Conservation (phyloP, 2,113 vertebrate genomes). For the Ciconia stormi region DNA sequence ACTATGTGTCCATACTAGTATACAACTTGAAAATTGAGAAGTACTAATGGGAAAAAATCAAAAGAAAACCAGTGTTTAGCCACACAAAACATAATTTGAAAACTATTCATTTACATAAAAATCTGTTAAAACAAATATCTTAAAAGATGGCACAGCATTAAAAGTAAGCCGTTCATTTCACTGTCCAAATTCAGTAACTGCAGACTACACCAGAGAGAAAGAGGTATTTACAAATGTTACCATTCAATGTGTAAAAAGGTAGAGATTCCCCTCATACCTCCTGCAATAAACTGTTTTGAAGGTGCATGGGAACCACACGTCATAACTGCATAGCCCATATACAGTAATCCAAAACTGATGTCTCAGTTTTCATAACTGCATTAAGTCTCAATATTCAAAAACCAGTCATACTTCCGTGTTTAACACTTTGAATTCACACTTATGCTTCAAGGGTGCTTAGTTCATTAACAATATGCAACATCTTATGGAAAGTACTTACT, state of each 20-base stretch:
- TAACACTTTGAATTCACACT: background rate
- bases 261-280: background rate
- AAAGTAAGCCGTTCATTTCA: background rate
- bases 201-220: background rate
- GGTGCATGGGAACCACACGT: background rate
- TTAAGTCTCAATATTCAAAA: background rate
- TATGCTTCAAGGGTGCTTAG: background rate
- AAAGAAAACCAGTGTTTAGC: background rate
- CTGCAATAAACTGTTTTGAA: background rate
- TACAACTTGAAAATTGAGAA: background rate
- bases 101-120: background rate
- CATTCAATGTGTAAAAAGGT: background rate
- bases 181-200: background rate
- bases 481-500: background rate
- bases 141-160: background rate
- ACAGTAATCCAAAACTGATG: background rate
- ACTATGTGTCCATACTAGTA: background rate
- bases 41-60: background rate
- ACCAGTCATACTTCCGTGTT: background rate
- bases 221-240: background rate
- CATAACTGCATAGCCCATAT: background rate
- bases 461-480: background rate
- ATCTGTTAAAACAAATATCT: background rate
- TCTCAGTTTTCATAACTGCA: background rate
- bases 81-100: background rate